Conservation (phyloP, 2,888 invertebrate genomes). For the Macrosoma leucophasiata region DNA sequence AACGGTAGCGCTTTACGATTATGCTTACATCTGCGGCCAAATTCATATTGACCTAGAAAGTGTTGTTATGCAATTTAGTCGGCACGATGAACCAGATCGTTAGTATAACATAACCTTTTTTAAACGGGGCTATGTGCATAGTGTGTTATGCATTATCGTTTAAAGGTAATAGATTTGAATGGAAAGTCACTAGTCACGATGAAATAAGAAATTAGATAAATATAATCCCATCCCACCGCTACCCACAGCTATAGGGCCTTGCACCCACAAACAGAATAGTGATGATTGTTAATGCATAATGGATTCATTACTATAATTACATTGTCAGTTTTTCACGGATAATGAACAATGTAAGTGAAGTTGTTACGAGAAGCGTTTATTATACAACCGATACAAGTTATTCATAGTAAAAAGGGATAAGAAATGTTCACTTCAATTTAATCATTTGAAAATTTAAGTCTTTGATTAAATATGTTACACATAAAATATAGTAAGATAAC, state of each 20-base stretch:
- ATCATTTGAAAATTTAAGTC: too few species aligned
- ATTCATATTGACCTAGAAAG: conserved; percentile 35
- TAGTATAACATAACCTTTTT: conserved; percentile 38
- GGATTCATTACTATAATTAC: conserved; percentile 13
- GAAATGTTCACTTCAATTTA: too few species aligned
- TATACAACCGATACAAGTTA: too few species aligned
- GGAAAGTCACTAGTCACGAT: too few species aligned
- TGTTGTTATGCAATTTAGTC: conserved; percentile 44
- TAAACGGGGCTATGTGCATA: conserved; percentile 32
- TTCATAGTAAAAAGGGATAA: too few species aligned
- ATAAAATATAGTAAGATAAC: too few species aligned
- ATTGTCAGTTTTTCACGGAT: conserved; percentile 12
- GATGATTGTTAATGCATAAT: conserved; percentile 10
- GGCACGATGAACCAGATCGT: conserved; percentile 40
- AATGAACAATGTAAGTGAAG: conserved; percentile 18
- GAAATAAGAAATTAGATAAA: too few species aligned
- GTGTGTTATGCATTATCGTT: conserved; percentile 29
- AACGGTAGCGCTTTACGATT: too few species aligned
- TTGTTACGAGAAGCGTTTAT: conserved; percentile 1
- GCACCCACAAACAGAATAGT: not conserved
- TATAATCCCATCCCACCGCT: conserved; percentile 12
- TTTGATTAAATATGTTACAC: too few species aligned
- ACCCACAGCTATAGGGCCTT: not conserved
- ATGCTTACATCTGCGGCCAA: conserved; percentile 18
- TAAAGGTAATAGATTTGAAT: too few species aligned